Evolutionary conservation across 2,888 invertebrate species (phyloP), one percentile per base, ranked within the genome.

Genomic region (Suillia variegata): DNA sequence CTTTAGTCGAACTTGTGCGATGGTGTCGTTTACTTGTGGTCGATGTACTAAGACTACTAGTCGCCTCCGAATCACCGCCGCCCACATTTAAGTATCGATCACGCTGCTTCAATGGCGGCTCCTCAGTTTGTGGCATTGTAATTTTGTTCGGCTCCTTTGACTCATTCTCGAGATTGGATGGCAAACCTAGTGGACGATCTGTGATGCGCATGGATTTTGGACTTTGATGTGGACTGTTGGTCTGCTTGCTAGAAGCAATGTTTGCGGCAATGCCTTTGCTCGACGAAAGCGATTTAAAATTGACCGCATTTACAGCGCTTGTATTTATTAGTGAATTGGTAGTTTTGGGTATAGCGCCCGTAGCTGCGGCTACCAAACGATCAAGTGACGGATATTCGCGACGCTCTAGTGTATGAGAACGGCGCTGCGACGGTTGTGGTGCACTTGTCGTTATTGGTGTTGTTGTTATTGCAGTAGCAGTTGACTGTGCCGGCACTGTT

Each of bases 281-380:
- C 34, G 12, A n/a, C 6, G 20, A 6, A 6, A 6, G 31, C 5
- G 17, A 13, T 33, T 26, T 4, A 1, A 17, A 24, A 17, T 34
- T 48, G 4, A n/a, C 15, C 6, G n/a, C 15, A 13, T 12, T 50
- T 10, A 60, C 59, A 17, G 22, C n/a, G 47, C 17, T 52, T 60
- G 45, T 34, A 54, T 45, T 49, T 61, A 33, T 45, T 45, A 54
- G 26, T 53, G 20, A 21, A 34, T 22, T 24, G 18, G 26, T 17
- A 17, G n/a, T 45, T 67, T 81, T 81, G 2, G 81, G 79, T 67
- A 80, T 78, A 17, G 81, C 79, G 2, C 80, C 80, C 0, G 80
- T 80, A 2, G 77, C 73, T 34, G 72, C 65, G 13, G 78, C 76
- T 5, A 77, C 70, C 5, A 78, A 56, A 2, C 80, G 74, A 66